Conservation (phyloP, 1,140 invertebrate genomes). For the Scaptomyza graminum region DNA sequence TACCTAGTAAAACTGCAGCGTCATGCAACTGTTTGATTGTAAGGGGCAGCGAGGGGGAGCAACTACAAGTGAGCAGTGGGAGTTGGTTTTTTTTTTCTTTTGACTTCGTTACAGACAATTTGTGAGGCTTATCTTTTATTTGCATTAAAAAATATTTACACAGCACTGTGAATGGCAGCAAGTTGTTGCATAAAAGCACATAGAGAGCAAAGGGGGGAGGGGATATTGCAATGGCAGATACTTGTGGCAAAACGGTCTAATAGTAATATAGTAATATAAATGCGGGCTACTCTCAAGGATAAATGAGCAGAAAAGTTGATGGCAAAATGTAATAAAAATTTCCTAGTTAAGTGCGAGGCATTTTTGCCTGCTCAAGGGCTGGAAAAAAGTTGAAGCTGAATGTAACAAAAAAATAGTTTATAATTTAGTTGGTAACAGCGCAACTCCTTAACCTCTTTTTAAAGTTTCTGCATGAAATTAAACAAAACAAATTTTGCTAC, state of each 20-base stretch:
- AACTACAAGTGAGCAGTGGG: slow-evolving; percentile 34
- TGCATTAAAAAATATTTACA: slow-evolving; percentile 78
- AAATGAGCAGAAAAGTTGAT: slow-evolving; percentile 24
- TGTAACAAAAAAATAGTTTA: background rate
- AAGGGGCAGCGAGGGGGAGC: background rate
- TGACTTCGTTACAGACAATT: slow-evolving; percentile 50
- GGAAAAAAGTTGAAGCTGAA: slow-evolving; percentile 4
- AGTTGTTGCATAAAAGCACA: background rate
- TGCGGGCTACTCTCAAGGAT: slow-evolving; percentile 16
- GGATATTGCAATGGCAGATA: slow-evolving; percentile 16
- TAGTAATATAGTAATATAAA: slow-evolving; percentile 6
- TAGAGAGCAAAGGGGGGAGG: too few relatives aligned
- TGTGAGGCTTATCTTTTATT: slow-evolving; percentile 71
- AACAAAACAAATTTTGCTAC: too few relatives aligned
- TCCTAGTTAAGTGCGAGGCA: slow-evolving; percentile 4
- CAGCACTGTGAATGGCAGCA: slow-evolving; percentile 54
- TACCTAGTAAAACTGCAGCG: slow-evolving; percentile 61
- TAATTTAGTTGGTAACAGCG: background rate
- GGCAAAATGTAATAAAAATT: background rate
- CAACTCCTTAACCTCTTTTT: background rate
- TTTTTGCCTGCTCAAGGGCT: background rate
- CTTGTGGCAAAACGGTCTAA: slow-evolving; percentile 23
- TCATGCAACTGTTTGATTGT: slow-evolving; percentile 38
- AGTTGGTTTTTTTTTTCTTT: slow-evolving; percentile 20
- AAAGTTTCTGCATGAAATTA: background rate